Evolutionary conservation across 2,113 vertebrate genomes (phyloP), one percentile per base, ranked within the genome.

Genomic region (Aegypius monachus): DNA sequence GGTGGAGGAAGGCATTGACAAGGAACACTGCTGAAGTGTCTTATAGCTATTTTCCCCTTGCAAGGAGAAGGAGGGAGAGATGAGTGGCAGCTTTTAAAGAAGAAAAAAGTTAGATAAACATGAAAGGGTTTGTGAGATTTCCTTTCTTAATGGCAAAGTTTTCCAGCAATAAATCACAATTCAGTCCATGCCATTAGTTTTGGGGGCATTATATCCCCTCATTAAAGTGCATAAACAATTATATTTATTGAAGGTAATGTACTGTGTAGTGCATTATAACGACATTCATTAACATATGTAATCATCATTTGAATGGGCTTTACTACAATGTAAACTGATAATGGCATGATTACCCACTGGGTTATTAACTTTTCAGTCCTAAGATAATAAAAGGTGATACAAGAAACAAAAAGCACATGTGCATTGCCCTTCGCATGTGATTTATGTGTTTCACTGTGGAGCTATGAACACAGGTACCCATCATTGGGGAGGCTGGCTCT

Each of bases 161-260:
- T 98, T 95, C 90, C 88, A 98, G 97, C 96, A 97, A 98, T 98
- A 98, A 98, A 98, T 98, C 98, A 98, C 98, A 97, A 98, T 98
- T 98, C 98, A 98, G 98, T 97, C 98, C 98, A 98, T 98, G 97
- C 97, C 98, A 98, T 98, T 98, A 98, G 98, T 98, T 98, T 98
- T 72, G 97, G 98, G 96, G 98, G 98, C 98, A 98, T 98, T 98
- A 98, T 97, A 98, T 97, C 96, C 98, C 94, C 98, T 98, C 98
- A 98, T 98, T 98, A 98, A 98, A 98, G 98, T 97, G 98, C 97
- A 98, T 98, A 98, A 98, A 98, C 98, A 98, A 98, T 98, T 98
- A 98, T 98, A 98, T 98, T 98, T 98, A 98, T 98, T 98, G 98
- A 98, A 98, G 98, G 98, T 98, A 98, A 98, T 98, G 98, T 98